Evolutionary conservation across 2,888 invertebrate genomes (phyloP).

Genomic region (Lasioglossum morio): DNA sequence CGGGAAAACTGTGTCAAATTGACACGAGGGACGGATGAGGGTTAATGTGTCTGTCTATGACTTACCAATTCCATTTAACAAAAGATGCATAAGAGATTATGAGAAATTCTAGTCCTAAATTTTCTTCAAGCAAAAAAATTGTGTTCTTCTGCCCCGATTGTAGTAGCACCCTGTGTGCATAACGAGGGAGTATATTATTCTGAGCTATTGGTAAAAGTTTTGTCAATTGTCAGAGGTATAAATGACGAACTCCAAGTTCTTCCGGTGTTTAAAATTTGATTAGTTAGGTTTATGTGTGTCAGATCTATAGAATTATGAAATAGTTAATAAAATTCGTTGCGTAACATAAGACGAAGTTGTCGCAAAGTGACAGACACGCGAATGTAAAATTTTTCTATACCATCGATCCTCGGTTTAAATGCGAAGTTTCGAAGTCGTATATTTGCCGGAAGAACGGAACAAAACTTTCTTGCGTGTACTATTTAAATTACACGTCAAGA

Average conservation of each 20-base stretch:
- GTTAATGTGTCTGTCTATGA: background rate
- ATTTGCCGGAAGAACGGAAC: background rate
- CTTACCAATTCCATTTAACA: background rate
- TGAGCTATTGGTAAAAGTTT: background rate
- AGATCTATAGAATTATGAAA: background rate
- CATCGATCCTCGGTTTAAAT: background rate
- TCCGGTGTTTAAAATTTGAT: background rate
- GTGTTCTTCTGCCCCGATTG: background rate
- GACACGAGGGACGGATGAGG: too few species aligned
- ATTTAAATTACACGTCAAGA: background rate
- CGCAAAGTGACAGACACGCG: background rate
- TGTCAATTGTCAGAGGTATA: background rate
- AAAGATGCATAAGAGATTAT: background rate
- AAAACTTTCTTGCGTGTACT: background rate
- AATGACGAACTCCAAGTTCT: background rate
- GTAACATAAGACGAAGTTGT: background rate
- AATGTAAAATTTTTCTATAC: background rate
- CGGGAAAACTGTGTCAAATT: too few species aligned
- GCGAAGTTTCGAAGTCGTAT: background rate
- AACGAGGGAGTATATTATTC: background rate
- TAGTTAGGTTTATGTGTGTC: background rate
- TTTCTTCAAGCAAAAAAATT: background rate
- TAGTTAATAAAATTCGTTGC: background rate
- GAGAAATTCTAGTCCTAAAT: background rate
- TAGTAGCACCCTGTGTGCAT: background rate